Conservation (phyloP, 2,888 invertebrate species). For the Acanthosepion pharaonis region DNA sequence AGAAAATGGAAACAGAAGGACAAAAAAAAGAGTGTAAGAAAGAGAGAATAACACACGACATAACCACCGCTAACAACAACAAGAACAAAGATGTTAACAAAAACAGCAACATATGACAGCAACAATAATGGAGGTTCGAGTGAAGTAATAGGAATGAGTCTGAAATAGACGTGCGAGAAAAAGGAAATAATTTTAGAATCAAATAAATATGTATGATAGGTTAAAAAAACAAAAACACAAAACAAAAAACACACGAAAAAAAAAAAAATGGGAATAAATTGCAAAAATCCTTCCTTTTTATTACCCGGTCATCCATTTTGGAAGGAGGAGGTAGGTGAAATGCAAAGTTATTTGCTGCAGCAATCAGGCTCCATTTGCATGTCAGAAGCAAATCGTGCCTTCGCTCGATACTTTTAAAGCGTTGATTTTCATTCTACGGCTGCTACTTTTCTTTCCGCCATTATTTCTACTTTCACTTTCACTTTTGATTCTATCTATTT, state of each 20-base stretch:
- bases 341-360: neutral
- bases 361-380: constrained; percentile 33
- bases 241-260: neutral
- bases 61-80: too few relatives aligned
- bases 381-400: neutral
- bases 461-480: constrained; percentile 9
- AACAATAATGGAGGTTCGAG: neutral
- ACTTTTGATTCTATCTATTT: neutral
- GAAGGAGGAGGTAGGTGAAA: neutral
- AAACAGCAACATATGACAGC: too few relatives aligned
- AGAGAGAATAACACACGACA: too few relatives aligned
- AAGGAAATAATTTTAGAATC: neutral
- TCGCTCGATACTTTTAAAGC: neutral
- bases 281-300: neutral
- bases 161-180: neutral
- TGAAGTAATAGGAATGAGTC: neutral
- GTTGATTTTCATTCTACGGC: neutral
- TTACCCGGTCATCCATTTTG: neutral
- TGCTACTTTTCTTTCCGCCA: neutral
- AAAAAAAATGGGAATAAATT: neutral
- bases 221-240: neutral
- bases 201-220: neutral
- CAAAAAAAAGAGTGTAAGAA: too few relatives aligned
- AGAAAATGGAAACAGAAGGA: too few relatives aligned
- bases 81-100: too few relatives aligned